These are phyloP conservation scores for Synchiropus splendidus DNA, from an alignment of 2,113 vertebrate genomes.

Conservation along the genomic window DNA sequence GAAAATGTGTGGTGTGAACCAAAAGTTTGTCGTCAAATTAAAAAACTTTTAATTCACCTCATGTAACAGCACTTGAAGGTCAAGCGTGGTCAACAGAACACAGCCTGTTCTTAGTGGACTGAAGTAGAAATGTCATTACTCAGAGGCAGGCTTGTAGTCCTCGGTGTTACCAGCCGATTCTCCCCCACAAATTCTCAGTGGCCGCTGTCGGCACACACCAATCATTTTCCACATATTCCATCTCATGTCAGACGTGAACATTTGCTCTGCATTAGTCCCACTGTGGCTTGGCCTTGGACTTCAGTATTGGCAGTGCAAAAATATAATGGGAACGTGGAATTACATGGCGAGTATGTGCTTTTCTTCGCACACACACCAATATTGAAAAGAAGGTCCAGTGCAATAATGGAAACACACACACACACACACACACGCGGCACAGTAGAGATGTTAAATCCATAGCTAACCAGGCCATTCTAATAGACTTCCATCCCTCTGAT, in stretches of 20 bases:
- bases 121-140: too few relatives aligned
- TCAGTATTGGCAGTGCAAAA: slow-evolving; percentile 59
- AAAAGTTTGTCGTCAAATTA: too few relatives aligned
- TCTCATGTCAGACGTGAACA: slow-evolving; percentile 53
- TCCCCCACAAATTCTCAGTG: slow-evolving; percentile 16
- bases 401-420: slow-evolving; percentile 48
- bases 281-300: slow-evolving; percentile 46
- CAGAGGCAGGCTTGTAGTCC: slow-evolving; percentile 14
- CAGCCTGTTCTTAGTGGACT: too few relatives aligned
- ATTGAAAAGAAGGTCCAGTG: slow-evolving; percentile 50
- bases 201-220: slow-evolving; percentile 2
- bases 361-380: slow-evolving; percentile 7
- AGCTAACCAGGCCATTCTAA: slow-evolving; percentile 56
- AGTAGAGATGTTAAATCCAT: slow-evolving; percentile 54
- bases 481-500: slow-evolving; percentile 55
- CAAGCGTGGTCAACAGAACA: too few relatives aligned
- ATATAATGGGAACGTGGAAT: slow-evolving; percentile 59
- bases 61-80: too few relatives aligned
- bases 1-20: too few relatives aligned
- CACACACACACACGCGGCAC: slow-evolving; percentile 9
- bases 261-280: slow-evolving; percentile 56
- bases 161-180: slow-evolving; percentile 34
- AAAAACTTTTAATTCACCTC: too few relatives aligned
- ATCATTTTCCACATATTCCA: slow-evolving; percentile 41
- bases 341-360: slow-evolving; percentile 34